Evolutionary conservation across 30 jellyfish, hydroid and myxozoan species (phyloP), one percentile per base, ranked within the genome.

Genomic region (Hydractinia echinata): DNA sequence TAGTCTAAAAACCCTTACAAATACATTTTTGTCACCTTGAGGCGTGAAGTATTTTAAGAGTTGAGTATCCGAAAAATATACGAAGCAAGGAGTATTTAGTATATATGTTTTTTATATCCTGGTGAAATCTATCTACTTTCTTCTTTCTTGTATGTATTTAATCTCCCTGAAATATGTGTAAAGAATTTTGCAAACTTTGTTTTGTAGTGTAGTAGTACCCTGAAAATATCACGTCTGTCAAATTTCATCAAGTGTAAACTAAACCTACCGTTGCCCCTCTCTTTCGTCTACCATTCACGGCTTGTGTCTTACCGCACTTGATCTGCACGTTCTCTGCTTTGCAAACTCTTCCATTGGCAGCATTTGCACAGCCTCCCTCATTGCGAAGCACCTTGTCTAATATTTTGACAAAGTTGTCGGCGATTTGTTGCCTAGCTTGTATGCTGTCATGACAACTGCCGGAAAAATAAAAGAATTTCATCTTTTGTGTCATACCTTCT

Each of bases 401-500:
- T 53, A 88, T 68, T 54, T 19, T 51, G 11, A 84, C 52, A 83
- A 94, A 94, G 58, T 88, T 88, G 51, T 61, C 72, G 15, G 86
- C 86, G 69, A 94, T 88, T 66, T 76, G 88, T 6, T 77, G 85
- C 61, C 89, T 88, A 0, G 96, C 99, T 19, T 79, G 83, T 7
- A 71, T 81, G 79, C 88, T 81, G 13, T 84, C 90, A 77, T 88
- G 97, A 56, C 99, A 94, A 82, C 76, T 85, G 9, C 99, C 99
- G 5, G 96, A 44, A 71, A 39, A 94, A 86, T 94, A 94, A 71
- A 79, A 81, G 87, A 87, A 77, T 83, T 79, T 67, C 87, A 94
- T 80, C 55, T 82, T 72, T 73, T 94, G 99, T 3, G 88, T 79
- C 95, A 85, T 85, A 13, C 99, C 99, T 62, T 84, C 95, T 39